These are phyloP conservation scores for Torymus aiolomorphi DNA, from an alignment of 2,888 invertebrate species.

Conservation along the genomic window DNA sequence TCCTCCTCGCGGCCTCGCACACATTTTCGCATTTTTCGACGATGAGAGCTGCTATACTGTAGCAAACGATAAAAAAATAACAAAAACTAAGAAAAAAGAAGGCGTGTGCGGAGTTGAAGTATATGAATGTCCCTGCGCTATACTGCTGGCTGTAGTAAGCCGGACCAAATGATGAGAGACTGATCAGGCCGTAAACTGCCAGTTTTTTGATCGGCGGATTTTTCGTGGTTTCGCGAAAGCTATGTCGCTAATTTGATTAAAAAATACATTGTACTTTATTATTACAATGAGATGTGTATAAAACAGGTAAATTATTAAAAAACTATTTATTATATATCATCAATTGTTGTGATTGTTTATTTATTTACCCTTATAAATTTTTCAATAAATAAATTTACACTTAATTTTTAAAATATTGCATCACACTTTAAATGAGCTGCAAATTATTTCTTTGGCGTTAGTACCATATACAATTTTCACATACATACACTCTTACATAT, in stretches of 20 bases:
- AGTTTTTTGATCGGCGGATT: conserved; percentile 45
- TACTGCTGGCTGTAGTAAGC: conserved; percentile 46
- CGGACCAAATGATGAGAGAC: conserved; percentile 54
- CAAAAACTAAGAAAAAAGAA: too few relatives aligned
- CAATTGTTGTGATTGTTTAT: conserved; percentile 42
- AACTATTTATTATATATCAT: conserved; percentile 69
- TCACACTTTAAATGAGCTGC: neutral
- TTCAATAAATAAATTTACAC: neutral
- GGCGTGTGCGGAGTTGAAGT: conserved; percentile 40
- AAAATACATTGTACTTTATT: conserved; percentile 52
- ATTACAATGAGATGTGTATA: conserved; percentile 53
- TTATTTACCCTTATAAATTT: conserved; percentile 13
- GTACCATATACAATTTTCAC: too few relatives aligned
- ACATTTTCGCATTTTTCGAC: conserved; percentile 35
- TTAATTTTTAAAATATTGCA: conserved; percentile 3
- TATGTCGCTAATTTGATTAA: conserved; percentile 41
- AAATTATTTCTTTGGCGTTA: too few relatives aligned
- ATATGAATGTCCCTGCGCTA: conserved; percentile 45
- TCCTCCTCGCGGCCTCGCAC: conserved; percentile 10
- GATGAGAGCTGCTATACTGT: neutral
- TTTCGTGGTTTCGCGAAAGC: conserved; percentile 30
- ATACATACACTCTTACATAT: too few relatives aligned
- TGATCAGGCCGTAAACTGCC: conserved; percentile 58
- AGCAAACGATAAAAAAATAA: too few relatives aligned
- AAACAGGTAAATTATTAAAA: conserved; percentile 73